Base-by-base conservation (phyloP, 2,888 invertebrate species). In the Aleiodes testaceus region DNA sequence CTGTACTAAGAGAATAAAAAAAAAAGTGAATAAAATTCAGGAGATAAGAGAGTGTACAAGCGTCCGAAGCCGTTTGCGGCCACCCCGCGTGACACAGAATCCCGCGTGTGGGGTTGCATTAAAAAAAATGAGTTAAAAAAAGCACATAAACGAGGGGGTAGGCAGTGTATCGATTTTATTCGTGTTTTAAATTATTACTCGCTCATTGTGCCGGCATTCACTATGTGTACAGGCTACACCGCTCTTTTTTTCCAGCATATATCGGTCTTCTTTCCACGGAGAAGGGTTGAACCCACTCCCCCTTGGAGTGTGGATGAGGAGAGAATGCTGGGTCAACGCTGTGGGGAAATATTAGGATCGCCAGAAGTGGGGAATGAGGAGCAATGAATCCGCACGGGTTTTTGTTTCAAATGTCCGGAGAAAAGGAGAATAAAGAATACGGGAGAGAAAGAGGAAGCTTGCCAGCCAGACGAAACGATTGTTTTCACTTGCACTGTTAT, bases 181-280 rank as follows among this genome's bases (percentile, higher is more conserved):
- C 79, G 75, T 75, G 78, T 80, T 81, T 82, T 80, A 79, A 80
- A 81, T 83, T 81, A 82, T 84, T 80, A 78, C 75, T 66, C 75
- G 79, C 77, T 82, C 63, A 70, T 61, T 66, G 72, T 65, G 44
- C 61, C 63, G 53, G 53, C 26, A 53, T 53, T 53, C 53, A 26
- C 53, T 20, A 53, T 22, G 53, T 53, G 53, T 53, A 30, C 20
- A 53, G 53, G 20, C 26, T 20, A 20, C n/a, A n/a, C 26, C 53
- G 22, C 26, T 6, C 26, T 53, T 52, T 53, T 53, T 77, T 74
- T 53, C n/a, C n/a, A n/a, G 53, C 53, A 53, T 53, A 53, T 53
- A 53, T 53, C 26, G 53, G 53, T 53, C 53, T 53, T 53, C 53
- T 26, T 30, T 53, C 30, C n/a, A 30, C 36, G 7, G 76, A 71